These are phyloP conservation scores for Pinctada fucata DNA, from an alignment of 2,888 invertebrate species.

Conservation along the genomic window DNA sequence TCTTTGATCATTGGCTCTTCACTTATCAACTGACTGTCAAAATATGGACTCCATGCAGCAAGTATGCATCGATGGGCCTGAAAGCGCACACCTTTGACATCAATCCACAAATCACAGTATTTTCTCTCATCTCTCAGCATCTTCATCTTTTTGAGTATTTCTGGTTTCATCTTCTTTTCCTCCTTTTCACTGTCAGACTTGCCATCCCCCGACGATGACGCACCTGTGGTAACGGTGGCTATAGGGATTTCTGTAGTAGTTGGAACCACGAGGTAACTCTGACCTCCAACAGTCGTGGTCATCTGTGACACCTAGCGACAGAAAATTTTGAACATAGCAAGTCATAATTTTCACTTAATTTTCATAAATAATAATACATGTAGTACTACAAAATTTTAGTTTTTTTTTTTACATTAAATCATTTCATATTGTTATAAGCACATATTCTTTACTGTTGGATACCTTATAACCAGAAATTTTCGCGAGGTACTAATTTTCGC, in stretches of 20 bases:
- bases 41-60: slow-evolving; percentile 83
- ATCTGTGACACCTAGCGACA: background rate
- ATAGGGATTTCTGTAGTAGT: background rate
- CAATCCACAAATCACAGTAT: slow-evolving; percentile 82
- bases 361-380: no score
- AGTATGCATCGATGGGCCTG: slow-evolving; percentile 82
- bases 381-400: no score
- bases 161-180: slow-evolving; percentile 27
- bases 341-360: no score
- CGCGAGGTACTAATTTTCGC: no score
- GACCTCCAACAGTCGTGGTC: background rate
- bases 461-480: no score
- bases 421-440: no score
- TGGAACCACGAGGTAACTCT: background rate
- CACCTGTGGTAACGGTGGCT: background rate
- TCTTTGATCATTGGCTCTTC: slow-evolving; percentile 48
- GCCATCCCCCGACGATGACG: background rate
- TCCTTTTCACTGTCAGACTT: background rate
- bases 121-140: slow-evolving; percentile 79
- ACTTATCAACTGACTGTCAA: slow-evolving; percentile 78
- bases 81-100: slow-evolving; percentile 81
- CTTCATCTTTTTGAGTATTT: slow-evolving; percentile 58
- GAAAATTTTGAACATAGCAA: no score
- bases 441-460: no score
- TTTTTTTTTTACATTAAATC: no score